Conservation (phyloP, 2,113 vertebrate species). For the Clupea harengus region DNA sequence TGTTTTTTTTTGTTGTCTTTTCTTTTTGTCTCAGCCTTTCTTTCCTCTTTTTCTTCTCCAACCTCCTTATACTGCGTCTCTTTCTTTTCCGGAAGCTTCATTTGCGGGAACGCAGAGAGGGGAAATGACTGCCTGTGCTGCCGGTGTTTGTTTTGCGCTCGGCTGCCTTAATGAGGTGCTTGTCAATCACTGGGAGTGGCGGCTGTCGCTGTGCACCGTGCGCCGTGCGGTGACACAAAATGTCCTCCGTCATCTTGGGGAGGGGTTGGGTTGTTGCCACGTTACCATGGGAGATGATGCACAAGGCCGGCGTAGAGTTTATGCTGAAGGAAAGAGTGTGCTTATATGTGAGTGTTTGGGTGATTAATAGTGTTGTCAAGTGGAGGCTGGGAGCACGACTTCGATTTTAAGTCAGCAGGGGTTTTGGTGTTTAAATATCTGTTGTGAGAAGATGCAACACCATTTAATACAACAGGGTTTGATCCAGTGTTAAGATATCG, state of each 20-base stretch:
- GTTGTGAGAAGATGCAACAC: too few species aligned
- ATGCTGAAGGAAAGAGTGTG: neutral
- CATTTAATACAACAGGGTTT: too few species aligned
- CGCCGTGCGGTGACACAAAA: neutral
- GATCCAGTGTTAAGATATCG: too few species aligned
- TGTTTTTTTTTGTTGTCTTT: neutral
- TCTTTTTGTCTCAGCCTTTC: neutral
- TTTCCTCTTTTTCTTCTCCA: neutral
- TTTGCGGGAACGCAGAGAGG: neutral
- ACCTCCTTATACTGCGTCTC: neutral
- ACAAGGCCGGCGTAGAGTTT: too few species aligned
- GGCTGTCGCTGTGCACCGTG: neutral
- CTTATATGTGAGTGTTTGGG: neutral
- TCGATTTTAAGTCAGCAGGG: too few species aligned
- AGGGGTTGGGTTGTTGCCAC: too few species aligned
- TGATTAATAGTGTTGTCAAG: neutral
- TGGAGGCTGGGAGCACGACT: too few species aligned
- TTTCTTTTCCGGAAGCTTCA: neutral
- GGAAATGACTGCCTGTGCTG: neutral
- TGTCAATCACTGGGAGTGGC: conserved; percentile 6
- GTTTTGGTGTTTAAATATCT: too few species aligned
- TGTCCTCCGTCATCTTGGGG: neutral
- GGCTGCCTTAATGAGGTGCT: neutral
- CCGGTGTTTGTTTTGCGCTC: conserved; percentile 1
- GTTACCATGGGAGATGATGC: too few species aligned